phyloP scores from a whole-genome alignment of 2,797 vertebrate genomes.

The Muscicapa striata region DNA sequence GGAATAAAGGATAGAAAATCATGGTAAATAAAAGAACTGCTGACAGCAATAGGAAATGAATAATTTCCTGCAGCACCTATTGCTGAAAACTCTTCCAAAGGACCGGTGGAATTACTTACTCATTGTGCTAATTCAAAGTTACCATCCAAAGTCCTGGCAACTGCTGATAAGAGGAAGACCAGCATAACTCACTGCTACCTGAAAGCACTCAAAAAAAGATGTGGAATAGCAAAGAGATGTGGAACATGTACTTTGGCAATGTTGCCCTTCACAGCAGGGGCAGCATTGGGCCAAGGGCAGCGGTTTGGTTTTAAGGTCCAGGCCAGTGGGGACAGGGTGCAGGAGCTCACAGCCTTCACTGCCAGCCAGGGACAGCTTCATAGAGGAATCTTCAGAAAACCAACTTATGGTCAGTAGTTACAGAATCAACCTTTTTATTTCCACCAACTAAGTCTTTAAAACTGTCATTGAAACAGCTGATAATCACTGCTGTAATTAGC shows the following conservation, averaged over 20 bases:
- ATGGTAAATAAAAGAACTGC: constrained; percentile 33
- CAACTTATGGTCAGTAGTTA: too few relatives aligned
- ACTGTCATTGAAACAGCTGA: not conserved
- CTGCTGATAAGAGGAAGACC: constrained; percentile 38
- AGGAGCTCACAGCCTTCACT: not conserved
- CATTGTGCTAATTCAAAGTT: constrained; percentile 6
- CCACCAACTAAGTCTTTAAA: not conserved
- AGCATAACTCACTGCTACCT: not conserved
- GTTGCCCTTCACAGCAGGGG: rapidly evolving
- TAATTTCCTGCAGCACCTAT: not conserved
- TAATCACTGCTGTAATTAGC: not conserved
- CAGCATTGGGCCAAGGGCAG: rapidly evolving
- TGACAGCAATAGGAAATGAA: constrained; percentile 21
- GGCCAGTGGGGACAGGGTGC: rapidly evolving
- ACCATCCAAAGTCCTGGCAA: not conserved
- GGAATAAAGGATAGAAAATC: constrained; percentile 21
- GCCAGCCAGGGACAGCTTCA: not conserved
- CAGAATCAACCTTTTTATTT: not conserved
- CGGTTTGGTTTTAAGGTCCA: not conserved
- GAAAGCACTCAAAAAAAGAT: not conserved
- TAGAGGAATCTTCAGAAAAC: not conserved
- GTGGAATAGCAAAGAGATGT: not conserved
- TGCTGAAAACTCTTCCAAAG: constrained; percentile 9
- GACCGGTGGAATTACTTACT: not conserved
- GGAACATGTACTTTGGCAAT: not conserved